Evolutionary conservation across 2,888 invertebrate species (phyloP).

Genomic region (Yponomeuta sedellus): DNA sequence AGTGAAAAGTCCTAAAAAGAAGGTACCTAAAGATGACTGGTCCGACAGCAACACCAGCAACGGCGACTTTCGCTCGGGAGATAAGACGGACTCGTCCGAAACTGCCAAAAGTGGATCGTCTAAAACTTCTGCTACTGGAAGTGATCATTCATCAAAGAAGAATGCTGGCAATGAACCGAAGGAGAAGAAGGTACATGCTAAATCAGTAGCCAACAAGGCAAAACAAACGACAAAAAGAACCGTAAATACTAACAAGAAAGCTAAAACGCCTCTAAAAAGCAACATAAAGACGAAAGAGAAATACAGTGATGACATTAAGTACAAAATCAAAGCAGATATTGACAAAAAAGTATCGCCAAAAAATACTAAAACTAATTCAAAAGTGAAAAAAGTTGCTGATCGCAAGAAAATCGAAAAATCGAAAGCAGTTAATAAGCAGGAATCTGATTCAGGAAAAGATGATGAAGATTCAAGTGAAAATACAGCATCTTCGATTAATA

Average conservation of each 20-base stretch:
- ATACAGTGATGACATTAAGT: constrained; percentile 50
- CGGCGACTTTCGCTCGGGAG: constrained; percentile 34
- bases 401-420: constrained; percentile 47
- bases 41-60: constrained; percentile 36
- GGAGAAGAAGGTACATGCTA: constrained; percentile 57
- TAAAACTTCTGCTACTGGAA: constrained; percentile 38
- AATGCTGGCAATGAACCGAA: constrained; percentile 54
- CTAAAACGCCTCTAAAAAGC: constrained; percentile 26
- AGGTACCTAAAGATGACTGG: constrained; percentile 33
- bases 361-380: constrained; percentile 46
- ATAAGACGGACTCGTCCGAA: constrained; percentile 43
- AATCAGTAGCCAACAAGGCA: constrained; percentile 30
- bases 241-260: background rate
- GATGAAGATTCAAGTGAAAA: constrained; percentile 11
- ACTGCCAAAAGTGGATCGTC: constrained; percentile 40
- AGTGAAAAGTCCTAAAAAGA: constrained; percentile 41
- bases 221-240: constrained; percentile 11
- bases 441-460: constrained; percentile 18
- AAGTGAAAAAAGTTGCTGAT: constrained; percentile 42
- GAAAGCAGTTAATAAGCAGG: constrained; percentile 23
- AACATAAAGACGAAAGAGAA: constrained; percentile 25
- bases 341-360: constrained; percentile 43
- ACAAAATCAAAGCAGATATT: constrained; percentile 59
- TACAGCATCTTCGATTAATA: background rate
- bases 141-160: constrained; percentile 45